Evolutionary conservation across 2,113 vertebrate species (phyloP).

Genomic region (Paratilapia polleni): DNA sequence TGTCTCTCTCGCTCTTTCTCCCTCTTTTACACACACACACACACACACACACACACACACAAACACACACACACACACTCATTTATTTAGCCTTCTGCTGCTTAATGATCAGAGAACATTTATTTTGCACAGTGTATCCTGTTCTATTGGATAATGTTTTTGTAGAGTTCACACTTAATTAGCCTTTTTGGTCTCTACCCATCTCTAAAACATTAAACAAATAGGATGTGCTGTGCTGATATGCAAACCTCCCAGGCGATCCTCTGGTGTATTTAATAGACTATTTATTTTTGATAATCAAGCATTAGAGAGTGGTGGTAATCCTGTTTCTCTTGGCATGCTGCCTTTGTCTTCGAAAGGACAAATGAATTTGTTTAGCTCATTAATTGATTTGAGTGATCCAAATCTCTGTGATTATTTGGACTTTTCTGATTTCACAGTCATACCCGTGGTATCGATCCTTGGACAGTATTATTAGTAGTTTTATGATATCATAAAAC

Average conservation of each 20-base stretch:
- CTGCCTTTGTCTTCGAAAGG: constrained; percentile 9
- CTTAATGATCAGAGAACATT: constrained; percentile 65
- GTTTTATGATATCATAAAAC: neutral
- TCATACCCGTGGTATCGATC: neutral
- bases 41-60: neutral
- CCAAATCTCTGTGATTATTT: neutral
- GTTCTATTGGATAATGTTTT: constrained; percentile 55
- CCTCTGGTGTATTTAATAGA: constrained; percentile 55
- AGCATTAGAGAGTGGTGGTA: constrained; percentile 49
- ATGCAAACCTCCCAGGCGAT: constrained; percentile 30
- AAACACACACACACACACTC: neutral
- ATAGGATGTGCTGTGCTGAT: constrained; percentile 39
- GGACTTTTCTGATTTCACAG: neutral
- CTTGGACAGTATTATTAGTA: neutral
- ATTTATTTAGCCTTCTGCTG: constrained; percentile 46
- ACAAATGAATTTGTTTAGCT: constrained; percentile 36
- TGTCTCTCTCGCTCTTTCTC: neutral
- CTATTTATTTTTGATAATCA: constrained; percentile 66
- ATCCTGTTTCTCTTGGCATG: constrained; percentile 37
- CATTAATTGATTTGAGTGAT: constrained; percentile 24
- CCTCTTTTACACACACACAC: neutral
- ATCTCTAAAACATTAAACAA: constrained; percentile 46
- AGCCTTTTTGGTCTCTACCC: constrained; percentile 52
- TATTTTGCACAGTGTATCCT: constrained; percentile 36
- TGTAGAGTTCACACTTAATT: constrained; percentile 66